phyloP scores from a whole-genome alignment of 1,140 invertebrate species.

The Zaprionus lachaisei region DNA sequence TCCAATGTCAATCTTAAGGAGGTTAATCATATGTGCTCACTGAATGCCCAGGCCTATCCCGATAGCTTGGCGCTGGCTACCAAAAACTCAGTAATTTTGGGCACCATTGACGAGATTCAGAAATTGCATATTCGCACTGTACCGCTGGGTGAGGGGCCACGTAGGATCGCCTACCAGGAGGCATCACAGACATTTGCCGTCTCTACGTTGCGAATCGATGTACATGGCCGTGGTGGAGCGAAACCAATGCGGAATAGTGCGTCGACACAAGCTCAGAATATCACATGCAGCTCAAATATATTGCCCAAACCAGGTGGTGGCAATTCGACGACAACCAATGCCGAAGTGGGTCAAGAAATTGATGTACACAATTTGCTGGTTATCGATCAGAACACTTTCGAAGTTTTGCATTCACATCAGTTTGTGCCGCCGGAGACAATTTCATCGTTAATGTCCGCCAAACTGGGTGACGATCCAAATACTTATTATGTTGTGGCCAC shows the following conservation, averaged over 20 bases:
- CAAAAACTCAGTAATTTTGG: conserved; percentile 96
- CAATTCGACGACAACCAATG: conserved; percentile 84
- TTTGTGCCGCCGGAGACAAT: conserved; percentile 95
- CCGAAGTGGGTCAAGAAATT: conserved; percentile 92
- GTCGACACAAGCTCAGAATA: conserved; percentile 89
- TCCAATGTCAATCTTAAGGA: conserved; percentile 99
- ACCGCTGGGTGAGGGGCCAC: conserved; percentile 96
- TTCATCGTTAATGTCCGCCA: conserved; percentile 94
- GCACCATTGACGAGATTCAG: conserved; percentile 99
- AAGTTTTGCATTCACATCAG: conserved; percentile 96
- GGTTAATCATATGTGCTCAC: conserved; percentile 99
- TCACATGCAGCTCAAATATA: conserved; percentile 85
- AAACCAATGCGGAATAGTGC: conserved; percentile 90
- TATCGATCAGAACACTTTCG: conserved; percentile 98
- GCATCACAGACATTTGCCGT: conserved; percentile 97
- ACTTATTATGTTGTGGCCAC: conserved; percentile 98
- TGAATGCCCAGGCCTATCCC: conserved; percentile 97
- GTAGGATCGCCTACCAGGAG: conserved; percentile 98
- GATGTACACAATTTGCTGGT: conserved; percentile 97
- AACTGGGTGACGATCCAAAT: conserved; percentile 95
- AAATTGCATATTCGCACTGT: conserved; percentile 98
- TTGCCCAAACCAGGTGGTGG: conserved; percentile 82
- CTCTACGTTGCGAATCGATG: conserved; percentile 94
- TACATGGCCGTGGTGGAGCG: conserved; percentile 89
- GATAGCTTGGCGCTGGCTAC: conserved; percentile 97